Percentiles rank a stretch among this genome's conserved stretches.
These are phyloP conservation scores for Bufo bufo DNA, from an alignment of 2,113 vertebrate species.

Conservation along the genomic window DNA sequence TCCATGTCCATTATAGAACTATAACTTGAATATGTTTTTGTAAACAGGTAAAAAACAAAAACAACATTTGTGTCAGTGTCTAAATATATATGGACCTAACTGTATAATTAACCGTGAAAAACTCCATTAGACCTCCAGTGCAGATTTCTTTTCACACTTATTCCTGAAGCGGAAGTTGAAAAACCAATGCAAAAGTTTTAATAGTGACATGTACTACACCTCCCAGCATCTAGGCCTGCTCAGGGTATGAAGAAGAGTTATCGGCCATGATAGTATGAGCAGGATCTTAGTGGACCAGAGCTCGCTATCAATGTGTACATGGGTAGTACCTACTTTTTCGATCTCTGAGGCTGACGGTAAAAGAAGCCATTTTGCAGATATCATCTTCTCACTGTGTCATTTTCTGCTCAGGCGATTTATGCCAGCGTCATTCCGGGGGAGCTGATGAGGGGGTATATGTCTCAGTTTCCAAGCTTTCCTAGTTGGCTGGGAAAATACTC, in stretches of 20 bases:
- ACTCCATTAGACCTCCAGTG: too few relatives aligned
- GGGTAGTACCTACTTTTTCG: neutral
- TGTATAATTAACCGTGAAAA: too few relatives aligned
- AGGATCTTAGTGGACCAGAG: neutral
- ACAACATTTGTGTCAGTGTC: too few relatives aligned
- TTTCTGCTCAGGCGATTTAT: conserved; percentile 83
- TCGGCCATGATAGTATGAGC: neutral
- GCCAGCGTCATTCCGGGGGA: conserved; percentile 95
- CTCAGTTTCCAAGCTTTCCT: conserved; percentile 90
- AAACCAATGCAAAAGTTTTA: neutral
- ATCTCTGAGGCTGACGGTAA: too few relatives aligned
- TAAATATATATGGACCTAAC: too few relatives aligned
- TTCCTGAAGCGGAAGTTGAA: neutral
- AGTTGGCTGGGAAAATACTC: conserved; percentile 95
- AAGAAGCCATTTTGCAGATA: neutral
- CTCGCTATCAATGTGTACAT: neutral
- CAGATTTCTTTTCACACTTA: neutral
- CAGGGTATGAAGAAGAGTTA: neutral
- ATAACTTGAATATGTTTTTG: too few relatives aligned
- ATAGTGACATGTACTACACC: neutral
- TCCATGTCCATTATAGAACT: too few relatives aligned
- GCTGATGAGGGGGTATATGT: conserved; percentile 94
- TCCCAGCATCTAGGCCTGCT: neutral
- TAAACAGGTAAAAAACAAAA: too few relatives aligned
- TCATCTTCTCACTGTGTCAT: neutral